Evolutionary conservation across 2,797 vertebrate species (phyloP).

Genomic region (Enteromius anoplus): DNA sequence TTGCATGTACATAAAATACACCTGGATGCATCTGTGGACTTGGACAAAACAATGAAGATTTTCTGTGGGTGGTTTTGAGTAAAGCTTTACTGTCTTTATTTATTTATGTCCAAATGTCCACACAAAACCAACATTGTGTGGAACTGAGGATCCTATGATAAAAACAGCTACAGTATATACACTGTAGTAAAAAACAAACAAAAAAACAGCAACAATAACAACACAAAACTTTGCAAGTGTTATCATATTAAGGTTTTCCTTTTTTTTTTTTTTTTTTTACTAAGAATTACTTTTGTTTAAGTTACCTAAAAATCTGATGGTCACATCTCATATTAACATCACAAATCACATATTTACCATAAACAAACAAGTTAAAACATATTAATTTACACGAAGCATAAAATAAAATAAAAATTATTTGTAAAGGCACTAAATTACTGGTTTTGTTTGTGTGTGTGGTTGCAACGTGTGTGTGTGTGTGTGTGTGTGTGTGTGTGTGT

Average conservation of each 20-base stretch:
- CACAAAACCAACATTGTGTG: not conserved
- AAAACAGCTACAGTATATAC: not conserved
- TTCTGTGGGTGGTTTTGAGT: not conserved
- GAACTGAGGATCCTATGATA: not conserved
- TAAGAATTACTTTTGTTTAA: not conserved
- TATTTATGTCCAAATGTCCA: not conserved
- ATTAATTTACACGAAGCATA: not conserved
- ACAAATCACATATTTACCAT: not conserved
- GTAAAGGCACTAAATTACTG: not conserved
- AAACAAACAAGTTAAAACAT: not conserved
- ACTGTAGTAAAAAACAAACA: no score
- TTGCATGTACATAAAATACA: not conserved
- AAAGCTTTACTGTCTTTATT: not conserved
- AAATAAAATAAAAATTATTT: not conserved
- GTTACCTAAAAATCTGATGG: not conserved
- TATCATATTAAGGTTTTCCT: not conserved
- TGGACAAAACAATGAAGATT: not conserved
- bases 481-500: no score
- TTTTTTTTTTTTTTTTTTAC: not conserved
- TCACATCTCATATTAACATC: no score
- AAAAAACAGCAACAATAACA: not conserved
- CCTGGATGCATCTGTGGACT: conserved; percentile 14
- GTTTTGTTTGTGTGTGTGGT: not conserved
- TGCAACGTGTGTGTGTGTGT: no score
- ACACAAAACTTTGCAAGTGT: not conserved